Base-by-base conservation (phyloP, 2,113 vertebrate genomes). In the Phylloscopus trochiloides region DNA sequence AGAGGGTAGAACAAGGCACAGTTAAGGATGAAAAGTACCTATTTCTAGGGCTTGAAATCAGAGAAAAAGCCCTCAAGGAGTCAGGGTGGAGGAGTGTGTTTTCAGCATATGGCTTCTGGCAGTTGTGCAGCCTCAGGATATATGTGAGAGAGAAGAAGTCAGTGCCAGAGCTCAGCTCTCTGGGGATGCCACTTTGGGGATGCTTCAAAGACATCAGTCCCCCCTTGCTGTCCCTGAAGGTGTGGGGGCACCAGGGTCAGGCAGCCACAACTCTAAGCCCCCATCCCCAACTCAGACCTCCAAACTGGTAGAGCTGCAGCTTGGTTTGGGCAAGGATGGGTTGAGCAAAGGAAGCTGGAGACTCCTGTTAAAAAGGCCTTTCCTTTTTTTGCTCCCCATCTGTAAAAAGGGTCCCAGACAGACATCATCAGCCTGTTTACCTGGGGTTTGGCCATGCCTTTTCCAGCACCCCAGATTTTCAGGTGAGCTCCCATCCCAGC, bases 101-200 rank as follows among this genome's bases (percentile, higher is more conserved):
- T 88, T 88, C 2, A 3, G 34, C 71, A 34, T 19, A 17, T 32
- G 50, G 22, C 63, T 78, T 75, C 70, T 75, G 57, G 21, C 36
- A 74, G 14, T 43, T 3, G 4, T 74, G 54, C 26, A 54, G 36
- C 32, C 43, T 34, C 21, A 3, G 32, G 54, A 71, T 29, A 50
- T 0, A 0, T 14, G 9, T 4, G 3, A 3, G 12, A 90, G 16
- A 90, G 10, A n/a, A 55, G 31, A 88, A 6, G 13, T 36, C 25
- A 36, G 13, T 5, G 16, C 26, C 32, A 71, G 77, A n/a, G 34
- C 45, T 90, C 58, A 76, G 28, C 14, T 74, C 26, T 61, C 62
- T 62, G 3, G 5, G 17, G 63, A 54, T 65, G 25, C 10, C 31
- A 59, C 40, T 68, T 28, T 0, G 0, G 29, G 40, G 43, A 57